phyloP scores from a whole-genome alignment of 2,797 vertebrate species.

The Cossypha polioptera region DNA sequence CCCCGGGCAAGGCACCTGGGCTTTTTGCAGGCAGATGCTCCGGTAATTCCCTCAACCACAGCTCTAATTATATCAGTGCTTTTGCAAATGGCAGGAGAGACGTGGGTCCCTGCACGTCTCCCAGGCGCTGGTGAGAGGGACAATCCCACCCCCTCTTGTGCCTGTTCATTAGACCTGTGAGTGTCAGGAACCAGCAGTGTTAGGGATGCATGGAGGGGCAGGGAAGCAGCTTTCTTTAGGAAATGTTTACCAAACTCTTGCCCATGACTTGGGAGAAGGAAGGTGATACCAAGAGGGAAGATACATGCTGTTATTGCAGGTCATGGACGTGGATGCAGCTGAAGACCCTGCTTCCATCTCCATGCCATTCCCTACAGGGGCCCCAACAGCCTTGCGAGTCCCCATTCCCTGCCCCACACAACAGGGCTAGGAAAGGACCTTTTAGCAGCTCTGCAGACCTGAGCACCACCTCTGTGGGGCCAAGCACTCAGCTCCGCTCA shows the following conservation, averaged over 20 bases:
- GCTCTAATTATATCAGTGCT: conserved; percentile 55
- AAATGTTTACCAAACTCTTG: not conserved
- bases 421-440: not conserved
- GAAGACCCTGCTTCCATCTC: not conserved
- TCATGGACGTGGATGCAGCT: accelerated
- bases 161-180: accelerated
- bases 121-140: not conserved
- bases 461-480: accelerated
- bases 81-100: not conserved
- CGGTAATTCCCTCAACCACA: not conserved
- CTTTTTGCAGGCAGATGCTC: conserved; percentile 27
- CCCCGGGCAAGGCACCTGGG: conserved; percentile 9
- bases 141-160: accelerated
- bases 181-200: accelerated
- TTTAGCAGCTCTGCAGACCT: not conserved
- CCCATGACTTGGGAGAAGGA: not conserved
- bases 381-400: not conserved
- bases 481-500: not conserved
- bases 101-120: conserved; percentile 33
- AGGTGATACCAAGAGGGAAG: not conserved
- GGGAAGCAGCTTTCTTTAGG: accelerated
- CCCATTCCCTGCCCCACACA: not conserved
- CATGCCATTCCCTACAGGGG: accelerated
- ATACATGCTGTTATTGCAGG: not conserved
- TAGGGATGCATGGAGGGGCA: accelerated